Base-by-base conservation (phyloP, 2,113 vertebrate genomes). In the Dolichotis patagonum region DNA sequence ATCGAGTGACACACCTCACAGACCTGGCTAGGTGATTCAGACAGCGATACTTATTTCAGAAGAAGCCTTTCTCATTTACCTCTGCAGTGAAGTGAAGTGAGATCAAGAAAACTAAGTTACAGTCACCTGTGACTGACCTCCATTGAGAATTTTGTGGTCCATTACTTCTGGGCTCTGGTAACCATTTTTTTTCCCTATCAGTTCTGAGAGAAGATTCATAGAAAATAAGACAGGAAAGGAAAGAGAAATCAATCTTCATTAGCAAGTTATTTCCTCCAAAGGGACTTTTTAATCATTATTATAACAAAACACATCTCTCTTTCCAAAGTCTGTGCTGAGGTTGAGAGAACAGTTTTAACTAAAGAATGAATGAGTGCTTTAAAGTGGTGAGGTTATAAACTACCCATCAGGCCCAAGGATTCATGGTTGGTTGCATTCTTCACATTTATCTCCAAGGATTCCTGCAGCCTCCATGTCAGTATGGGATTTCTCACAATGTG, bases 251-350 rank as follows among this genome's bases (percentile, higher is more conserved):
- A 88, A 85, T 92, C 60, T 97, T 85, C 71, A 96, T 97, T 63
- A 71, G 43, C 87, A 92, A 88, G 49, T 82, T 88, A 95, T 97
- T 97, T 94, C 86, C 97, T 95, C 77, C 78, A 60, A 87, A 91
- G 56, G 77, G 52, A 87, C 65, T 43, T 97, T 94, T 90, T 67
- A 92, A 96, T 95, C 88, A 88, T 92, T 87, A 92, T 65, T 85
- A 26, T 62, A 91, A 91, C 7, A 16, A 88, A 96, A 88, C 56
- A 28, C 28, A 77, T 49, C 94, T 77, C 77, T 96, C 91, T 92
- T 85, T 90, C 88, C 84, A 67, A 92, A 92, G 85, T 62, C 43
- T 81, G 13, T 22, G 52, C 81, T 94, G 88, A 96, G 91, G 49
- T 92, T 94, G 71, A 92, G 26, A 92, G 78, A 88, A 82, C 71